Conservation (phyloP, 2,888 invertebrate species). For the Belgica antarctica region DNA sequence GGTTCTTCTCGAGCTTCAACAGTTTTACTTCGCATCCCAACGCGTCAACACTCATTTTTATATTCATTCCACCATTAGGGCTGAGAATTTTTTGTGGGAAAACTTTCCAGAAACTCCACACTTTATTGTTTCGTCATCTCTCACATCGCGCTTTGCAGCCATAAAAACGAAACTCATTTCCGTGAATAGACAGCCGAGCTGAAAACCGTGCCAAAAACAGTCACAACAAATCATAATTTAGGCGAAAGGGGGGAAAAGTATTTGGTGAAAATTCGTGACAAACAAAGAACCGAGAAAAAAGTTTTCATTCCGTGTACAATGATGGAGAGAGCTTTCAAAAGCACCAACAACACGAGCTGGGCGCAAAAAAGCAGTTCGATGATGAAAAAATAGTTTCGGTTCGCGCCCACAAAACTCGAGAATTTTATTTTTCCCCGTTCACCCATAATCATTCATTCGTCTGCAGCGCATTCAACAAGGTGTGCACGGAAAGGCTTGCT, state of each 20-base stretch:
- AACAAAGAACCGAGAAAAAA: constrained; percentile 21
- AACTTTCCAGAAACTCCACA: background rate
- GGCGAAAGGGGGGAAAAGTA: background rate
- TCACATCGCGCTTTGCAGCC: background rate
- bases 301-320: background rate
- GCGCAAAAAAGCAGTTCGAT: background rate
- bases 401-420: background rate
- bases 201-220: background rate
- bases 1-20: constrained; percentile 19
- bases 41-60: constrained; percentile 30
- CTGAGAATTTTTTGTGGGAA: background rate
- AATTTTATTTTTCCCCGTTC: background rate
- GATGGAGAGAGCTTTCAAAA: constrained; percentile 5
- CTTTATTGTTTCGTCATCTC: background rate
- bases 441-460: constrained; percentile 26
- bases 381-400: background rate
- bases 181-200: background rate
- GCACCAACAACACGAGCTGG: background rate
- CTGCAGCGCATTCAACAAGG: constrained; percentile 38
- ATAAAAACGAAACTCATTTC: no score
- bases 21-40: constrained; percentile 36
- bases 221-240: background rate
- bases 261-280: constrained; percentile 8
- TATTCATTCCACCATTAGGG: background rate
- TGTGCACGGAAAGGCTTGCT: background rate